Evolutionary conservation across 2,113 vertebrate genomes (phyloP).

Genomic region (Takifugu bimaculatus): DNA sequence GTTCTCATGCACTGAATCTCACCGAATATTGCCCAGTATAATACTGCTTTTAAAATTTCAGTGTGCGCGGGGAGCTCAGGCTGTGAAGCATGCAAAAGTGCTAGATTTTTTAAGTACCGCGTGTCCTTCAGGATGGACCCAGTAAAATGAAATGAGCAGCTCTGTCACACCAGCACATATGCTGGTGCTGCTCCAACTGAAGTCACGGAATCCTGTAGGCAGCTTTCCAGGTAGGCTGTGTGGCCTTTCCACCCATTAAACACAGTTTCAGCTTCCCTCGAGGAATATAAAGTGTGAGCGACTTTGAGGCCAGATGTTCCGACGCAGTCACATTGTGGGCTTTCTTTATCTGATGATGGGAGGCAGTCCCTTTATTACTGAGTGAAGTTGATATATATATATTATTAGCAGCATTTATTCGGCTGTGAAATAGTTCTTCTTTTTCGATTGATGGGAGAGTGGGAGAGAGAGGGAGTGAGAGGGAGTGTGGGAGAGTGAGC

Average conservation of each 20-base stretch:
- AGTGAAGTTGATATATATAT: constrained; percentile 2
- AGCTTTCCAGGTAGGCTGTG: constrained; percentile 44
- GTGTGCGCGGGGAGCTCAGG: constrained; percentile 9
- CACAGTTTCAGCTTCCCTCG: constrained; percentile 31
- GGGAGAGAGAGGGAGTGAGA: no score
- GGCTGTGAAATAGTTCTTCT: no score
- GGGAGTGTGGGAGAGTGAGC: no score
- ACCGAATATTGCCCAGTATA: not conserved
- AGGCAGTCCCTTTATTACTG: constrained; percentile 4
- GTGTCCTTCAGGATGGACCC: constrained; percentile 34
- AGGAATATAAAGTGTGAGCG: constrained; percentile 26
- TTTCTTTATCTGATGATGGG: constrained; percentile 1
- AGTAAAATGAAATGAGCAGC: constrained; percentile 44
- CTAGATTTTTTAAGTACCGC: constrained; percentile 42
- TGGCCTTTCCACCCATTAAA: constrained; percentile 17
- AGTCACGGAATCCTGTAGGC: constrained; percentile 38
- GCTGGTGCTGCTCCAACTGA: constrained; percentile 24
- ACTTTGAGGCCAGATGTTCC: constrained; percentile 23
- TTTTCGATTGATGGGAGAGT: no score
- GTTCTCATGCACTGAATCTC: not conserved
- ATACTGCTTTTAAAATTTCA: not conserved
- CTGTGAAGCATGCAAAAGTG: constrained; percentile 22
- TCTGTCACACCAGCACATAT: constrained; percentile 33
- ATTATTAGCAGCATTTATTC: no score
- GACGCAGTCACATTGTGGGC: not conserved